Percentiles rank a stretch among this genome's conserved stretches.
Evolutionary conservation across 2,888 invertebrate species (phyloP).

Genomic region (Sarcophaga carnaria): DNA sequence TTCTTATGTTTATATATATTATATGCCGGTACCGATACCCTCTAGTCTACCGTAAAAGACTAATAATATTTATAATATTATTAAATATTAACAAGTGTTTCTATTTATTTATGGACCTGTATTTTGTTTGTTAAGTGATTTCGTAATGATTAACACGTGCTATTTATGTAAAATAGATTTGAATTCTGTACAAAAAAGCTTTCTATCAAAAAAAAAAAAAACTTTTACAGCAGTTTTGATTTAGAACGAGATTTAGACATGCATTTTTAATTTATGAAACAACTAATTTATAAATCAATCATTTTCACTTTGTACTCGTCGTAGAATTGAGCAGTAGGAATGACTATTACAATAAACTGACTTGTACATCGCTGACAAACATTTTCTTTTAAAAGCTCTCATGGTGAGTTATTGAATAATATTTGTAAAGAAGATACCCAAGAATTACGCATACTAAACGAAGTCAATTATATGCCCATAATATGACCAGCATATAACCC

Average conservation of each 20-base stretch:
- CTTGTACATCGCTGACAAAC: conserved; percentile 25
- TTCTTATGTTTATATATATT: too few relatives aligned
- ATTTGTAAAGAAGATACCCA: background rate
- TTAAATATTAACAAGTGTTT: conserved; percentile 29
- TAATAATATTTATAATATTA: too few relatives aligned
- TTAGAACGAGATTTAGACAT: conserved; percentile 17
- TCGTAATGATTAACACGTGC: conserved; percentile 47
- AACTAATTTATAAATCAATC: background rate
- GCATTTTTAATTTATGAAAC: background rate
- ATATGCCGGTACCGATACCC: conserved; percentile 31
- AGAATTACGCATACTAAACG: conserved; percentile 15
- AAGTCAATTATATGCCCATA: conserved; percentile 27
- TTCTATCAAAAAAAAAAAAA: background rate
- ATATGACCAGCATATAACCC: conserved; percentile 3
- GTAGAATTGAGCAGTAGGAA: background rate
- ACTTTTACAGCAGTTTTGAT: conserved; percentile 14
- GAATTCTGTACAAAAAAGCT: background rate
- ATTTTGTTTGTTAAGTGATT: conserved; percentile 3
- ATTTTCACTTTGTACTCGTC: too few relatives aligned
- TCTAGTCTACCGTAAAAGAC: conserved; percentile 16
- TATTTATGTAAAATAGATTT: conserved; percentile 11
- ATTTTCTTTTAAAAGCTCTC: conserved; percentile 34
- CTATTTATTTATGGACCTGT: background rate
- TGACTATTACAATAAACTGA: conserved; percentile 12
- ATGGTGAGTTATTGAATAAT: conserved; percentile 25